phyloP scores from a whole-genome alignment of 2,797 vertebrate genomes.

The Oryzias dopingdopingensis region DNA sequence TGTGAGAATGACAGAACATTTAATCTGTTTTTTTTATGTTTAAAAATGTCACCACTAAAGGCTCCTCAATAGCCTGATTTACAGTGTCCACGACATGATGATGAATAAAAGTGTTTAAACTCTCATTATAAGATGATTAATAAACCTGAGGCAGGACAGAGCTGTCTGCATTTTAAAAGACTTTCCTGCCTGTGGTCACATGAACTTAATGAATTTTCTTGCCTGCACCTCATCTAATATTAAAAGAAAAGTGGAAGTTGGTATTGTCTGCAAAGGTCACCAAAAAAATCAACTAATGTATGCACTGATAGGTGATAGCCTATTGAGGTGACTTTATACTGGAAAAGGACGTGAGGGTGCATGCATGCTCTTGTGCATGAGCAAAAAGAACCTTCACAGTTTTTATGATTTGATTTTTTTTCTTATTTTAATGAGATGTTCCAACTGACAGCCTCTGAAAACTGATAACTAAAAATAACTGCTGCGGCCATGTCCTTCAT shows the following conservation, averaged over 20 bases:
- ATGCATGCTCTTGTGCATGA: neutral
- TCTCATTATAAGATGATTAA: conserved; percentile 65
- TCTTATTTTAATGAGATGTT: conserved; percentile 68
- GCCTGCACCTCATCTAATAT: conserved; percentile 27
- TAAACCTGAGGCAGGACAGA: conserved; percentile 34
- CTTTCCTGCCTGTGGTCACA: conserved; percentile 27
- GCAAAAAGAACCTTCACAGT: conserved; percentile 7
- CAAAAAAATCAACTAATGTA: conserved; percentile 30
- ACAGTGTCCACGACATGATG: conserved; percentile 44
- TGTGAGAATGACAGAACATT: conserved; percentile 38
- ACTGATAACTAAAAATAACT: conserved; percentile 72
- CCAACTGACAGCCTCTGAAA: conserved; percentile 66
- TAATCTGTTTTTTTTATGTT: conserved; percentile 36
- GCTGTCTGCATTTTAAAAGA: conserved; percentile 50
- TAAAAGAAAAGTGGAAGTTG: conserved; percentile 31
- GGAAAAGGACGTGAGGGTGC: neutral
- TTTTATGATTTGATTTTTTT: conserved; percentile 37
- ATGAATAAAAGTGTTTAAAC: conserved; percentile 60
- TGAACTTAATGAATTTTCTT: conserved; percentile 53
- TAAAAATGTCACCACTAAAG: conserved; percentile 37
- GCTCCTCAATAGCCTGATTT: conserved; percentile 43
- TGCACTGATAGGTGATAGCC: conserved; percentile 18
- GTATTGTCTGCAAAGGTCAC: conserved; percentile 47
- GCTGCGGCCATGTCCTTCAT: conserved; percentile 66
- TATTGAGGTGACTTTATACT: neutral